These are phyloP conservation scores for Sebastes dallii DNA, from an alignment of 2,797 vertebrate species.

Conservation along the genomic window DNA sequence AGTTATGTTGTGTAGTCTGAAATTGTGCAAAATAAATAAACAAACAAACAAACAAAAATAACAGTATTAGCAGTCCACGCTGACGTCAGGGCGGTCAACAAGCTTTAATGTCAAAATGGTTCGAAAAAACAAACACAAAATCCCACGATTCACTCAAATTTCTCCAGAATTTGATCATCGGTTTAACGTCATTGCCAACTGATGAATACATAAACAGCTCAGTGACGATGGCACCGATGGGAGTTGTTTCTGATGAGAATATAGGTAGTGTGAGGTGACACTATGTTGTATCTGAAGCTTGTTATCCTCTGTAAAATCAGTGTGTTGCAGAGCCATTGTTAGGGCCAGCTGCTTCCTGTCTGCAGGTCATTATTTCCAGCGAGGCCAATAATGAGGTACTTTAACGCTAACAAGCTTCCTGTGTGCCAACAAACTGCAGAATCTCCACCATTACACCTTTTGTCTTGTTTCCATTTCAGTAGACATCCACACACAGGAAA, in stretches of 20 bases:
- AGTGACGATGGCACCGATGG: not conserved
- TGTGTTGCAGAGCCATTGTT: constrained; percentile 40
- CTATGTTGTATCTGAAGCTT: constrained; percentile 48
- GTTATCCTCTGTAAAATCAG: constrained; percentile 40
- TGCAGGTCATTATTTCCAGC: constrained; percentile 74
- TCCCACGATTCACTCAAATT: not conserved
- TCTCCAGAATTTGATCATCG: not conserved
- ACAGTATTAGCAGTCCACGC: not conserved
- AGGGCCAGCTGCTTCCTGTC: constrained; percentile 50
- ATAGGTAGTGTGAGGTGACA: constrained; percentile 2
- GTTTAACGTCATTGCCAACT: not conserved
- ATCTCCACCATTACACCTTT: constrained; percentile 6
- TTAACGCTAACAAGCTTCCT: constrained; percentile 47
- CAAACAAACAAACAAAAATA: too few species aligned
- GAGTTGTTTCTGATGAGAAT: not conserved
- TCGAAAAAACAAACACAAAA: not conserved
- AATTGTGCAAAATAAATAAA: too few species aligned
- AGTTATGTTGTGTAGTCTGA: too few species aligned
- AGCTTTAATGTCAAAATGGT: not conserved
- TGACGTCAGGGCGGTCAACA: not conserved
- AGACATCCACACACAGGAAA: not conserved
- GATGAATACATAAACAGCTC: not conserved
- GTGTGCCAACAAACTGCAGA: not conserved
- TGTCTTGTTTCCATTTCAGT: not conserved
- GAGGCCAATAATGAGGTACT: constrained; percentile 54